A percentile compares a stretch with the other conserved stretches of the same genome.
Evolutionary conservation across 2,888 invertebrate species (phyloP).

Genomic region (Heliconius cydno): DNA sequence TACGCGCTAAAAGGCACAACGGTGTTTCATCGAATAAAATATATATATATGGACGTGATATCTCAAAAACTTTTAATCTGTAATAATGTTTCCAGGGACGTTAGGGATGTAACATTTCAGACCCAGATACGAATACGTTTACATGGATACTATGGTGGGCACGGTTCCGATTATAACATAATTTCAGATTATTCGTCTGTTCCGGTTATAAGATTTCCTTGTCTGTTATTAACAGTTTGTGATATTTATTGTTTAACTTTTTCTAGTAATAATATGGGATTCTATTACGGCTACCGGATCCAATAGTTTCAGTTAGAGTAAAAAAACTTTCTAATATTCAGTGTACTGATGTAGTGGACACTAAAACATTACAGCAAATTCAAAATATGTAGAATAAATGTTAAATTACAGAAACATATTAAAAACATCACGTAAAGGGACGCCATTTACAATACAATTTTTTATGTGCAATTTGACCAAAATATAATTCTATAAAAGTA

Average conservation of each 20-base stretch:
- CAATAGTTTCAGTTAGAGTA: too few species aligned
- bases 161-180: too few species aligned
- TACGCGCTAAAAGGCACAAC: conserved; percentile 36
- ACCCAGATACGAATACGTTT: too few species aligned
- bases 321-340: not conserved
- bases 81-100: not conserved
- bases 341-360: not conserved
- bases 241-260: too few species aligned
- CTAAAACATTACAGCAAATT: not conserved
- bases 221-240: too few species aligned
- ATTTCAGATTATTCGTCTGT: too few species aligned
- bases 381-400: not conserved
- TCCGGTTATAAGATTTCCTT: too few species aligned
- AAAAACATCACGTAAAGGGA: conserved; percentile 23
- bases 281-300: too few species aligned
- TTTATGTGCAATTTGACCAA: conserved; percentile 32
- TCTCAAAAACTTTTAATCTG: not conserved
- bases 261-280: too few species aligned
- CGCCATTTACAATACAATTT: conserved; percentile 18
- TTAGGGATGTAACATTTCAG: too few species aligned
- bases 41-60: conserved; percentile 9
- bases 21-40: conserved; percentile 3
- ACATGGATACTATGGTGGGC: too few species aligned
- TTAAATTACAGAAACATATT: conserved; percentile 4
- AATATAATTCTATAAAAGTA: not conserved